phyloP scores from a whole-genome alignment of 2,888 invertebrate genomes.

The Apamea crenata region DNA sequence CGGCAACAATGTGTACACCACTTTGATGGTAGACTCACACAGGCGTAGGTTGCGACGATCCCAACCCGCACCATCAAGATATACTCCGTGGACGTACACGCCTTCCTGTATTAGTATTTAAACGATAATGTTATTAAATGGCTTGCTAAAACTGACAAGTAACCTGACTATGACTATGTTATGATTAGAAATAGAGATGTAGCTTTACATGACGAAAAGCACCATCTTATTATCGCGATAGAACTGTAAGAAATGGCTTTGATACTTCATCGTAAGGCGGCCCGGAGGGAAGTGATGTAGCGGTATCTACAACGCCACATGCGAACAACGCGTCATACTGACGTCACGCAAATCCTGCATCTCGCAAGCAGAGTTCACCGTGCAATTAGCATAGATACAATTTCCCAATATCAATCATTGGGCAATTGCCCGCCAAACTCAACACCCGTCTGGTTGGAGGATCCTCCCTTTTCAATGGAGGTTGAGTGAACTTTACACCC shows the following conservation, averaged over 20 bases:
- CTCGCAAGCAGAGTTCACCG: too few species aligned
- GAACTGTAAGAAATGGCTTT: background rate
- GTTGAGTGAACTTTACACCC: too few species aligned
- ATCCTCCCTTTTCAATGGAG: too few species aligned
- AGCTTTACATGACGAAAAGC: background rate
- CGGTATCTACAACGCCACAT: too few species aligned
- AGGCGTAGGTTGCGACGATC: slow-evolving; percentile 93
- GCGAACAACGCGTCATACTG: too few species aligned
- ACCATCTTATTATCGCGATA: background rate
- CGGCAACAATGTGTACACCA: slow-evolving; percentile 94
- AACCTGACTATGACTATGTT: background rate
- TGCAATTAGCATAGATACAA: too few species aligned
- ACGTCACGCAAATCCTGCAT: too few species aligned
- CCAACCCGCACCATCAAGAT: slow-evolving; percentile 97
- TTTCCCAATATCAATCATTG: too few species aligned
- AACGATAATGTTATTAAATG: slow-evolving; percentile 1
- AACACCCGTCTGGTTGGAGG: too few species aligned
- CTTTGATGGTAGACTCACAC: slow-evolving; percentile 95
- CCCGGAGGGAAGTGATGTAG: too few species aligned
- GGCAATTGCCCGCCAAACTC: too few species aligned
- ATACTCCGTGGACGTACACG: slow-evolving; percentile 95
- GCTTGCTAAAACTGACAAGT: background rate
- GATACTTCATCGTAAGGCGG: background rate
- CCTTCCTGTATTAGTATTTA: slow-evolving; percentile 91
- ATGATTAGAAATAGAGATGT: background rate